Evolutionary conservation across 2,113 vertebrate genomes (phyloP).

Genomic region (Tetrao urogallus): DNA sequence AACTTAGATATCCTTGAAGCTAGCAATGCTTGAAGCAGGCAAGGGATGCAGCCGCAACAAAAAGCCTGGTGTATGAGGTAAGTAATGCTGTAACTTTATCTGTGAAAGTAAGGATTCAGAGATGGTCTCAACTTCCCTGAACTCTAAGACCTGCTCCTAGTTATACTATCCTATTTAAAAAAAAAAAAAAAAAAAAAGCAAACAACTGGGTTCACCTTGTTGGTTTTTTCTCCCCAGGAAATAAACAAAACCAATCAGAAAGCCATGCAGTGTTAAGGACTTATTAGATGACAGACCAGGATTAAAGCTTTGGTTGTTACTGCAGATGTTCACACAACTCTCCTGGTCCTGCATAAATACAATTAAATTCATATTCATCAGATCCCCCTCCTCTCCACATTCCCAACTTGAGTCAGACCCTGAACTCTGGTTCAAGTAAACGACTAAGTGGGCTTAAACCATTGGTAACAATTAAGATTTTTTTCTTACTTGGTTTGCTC

Average conservation of each 20-base stretch:
- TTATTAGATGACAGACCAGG: neutral
- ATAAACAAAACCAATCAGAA: neutral
- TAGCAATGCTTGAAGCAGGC: neutral
- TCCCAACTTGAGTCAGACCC: neutral
- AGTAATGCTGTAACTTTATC: neutral
- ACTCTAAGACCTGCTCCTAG: fast-evolving
- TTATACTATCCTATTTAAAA: neutral
- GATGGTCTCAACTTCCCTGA: neutral
- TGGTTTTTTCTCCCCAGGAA: too few relatives aligned
- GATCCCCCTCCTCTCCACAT: neutral
- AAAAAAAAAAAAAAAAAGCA: neutral
- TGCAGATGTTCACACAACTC: too few relatives aligned
- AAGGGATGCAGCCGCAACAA: neutral
- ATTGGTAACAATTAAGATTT: neutral
- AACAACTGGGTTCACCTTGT: neutral
- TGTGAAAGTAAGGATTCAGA: neutral
- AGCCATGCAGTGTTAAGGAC: neutral
- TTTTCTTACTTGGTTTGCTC: constrained; percentile 86
- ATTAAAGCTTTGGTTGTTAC: neutral
- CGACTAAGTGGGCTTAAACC: neutral
- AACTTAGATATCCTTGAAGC: neutral
- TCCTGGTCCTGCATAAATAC: neutral
- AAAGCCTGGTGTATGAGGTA: neutral
- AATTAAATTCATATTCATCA: neutral
- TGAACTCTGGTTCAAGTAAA: neutral